Conservation (phyloP, 2,797 vertebrate genomes). For the Coccyzus lansbergi region DNA sequence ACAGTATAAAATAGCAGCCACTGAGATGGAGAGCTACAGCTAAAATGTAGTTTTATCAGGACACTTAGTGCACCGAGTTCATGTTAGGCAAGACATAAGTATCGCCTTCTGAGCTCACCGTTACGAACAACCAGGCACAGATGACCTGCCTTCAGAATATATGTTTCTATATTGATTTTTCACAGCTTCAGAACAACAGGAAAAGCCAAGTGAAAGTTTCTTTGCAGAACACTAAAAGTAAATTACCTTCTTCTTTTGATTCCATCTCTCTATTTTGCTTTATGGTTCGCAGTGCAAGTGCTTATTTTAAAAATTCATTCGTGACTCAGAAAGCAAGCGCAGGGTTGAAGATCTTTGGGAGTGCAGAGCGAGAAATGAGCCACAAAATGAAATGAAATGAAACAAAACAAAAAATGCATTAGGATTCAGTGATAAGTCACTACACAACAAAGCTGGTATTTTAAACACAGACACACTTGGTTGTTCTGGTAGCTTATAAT, state of each 20-base stretch:
- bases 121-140: slow-evolving; percentile 71
- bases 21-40: slow-evolving; percentile 69
- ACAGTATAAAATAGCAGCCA: slow-evolving; percentile 76
- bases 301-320: slow-evolving; percentile 78
- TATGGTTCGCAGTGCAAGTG: slow-evolving; percentile 78
- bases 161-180: slow-evolving; percentile 81
- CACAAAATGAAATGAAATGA: slow-evolving; percentile 69
- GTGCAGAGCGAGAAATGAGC: slow-evolving; percentile 51
- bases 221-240: slow-evolving; percentile 78
- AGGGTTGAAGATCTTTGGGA: slow-evolving; percentile 40
- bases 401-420: slow-evolving; percentile 19
- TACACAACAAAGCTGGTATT: slow-evolving; percentile 22
- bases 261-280: slow-evolving; percentile 77
- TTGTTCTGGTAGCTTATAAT: not conserved
- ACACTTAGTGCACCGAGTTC: slow-evolving; percentile 77
- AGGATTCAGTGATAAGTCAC: slow-evolving; percentile 47
- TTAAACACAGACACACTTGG: slow-evolving; percentile 36
- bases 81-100: slow-evolving; percentile 66
- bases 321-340: slow-evolving; percentile 56
- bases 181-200: slow-evolving; percentile 78
- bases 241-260: slow-evolving; percentile 79
- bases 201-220: slow-evolving; percentile 80
- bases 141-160: slow-evolving; percentile 75
- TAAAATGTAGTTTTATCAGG: slow-evolving; percentile 73
- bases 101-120: slow-evolving; percentile 74